A percentile compares a stretch with the other conserved stretches of the same genome.
These are phyloP conservation scores for Astropecten irregularis DNA, from an alignment of 53 echinoderm and acorn worm species.

Conservation along the genomic window DNA sequence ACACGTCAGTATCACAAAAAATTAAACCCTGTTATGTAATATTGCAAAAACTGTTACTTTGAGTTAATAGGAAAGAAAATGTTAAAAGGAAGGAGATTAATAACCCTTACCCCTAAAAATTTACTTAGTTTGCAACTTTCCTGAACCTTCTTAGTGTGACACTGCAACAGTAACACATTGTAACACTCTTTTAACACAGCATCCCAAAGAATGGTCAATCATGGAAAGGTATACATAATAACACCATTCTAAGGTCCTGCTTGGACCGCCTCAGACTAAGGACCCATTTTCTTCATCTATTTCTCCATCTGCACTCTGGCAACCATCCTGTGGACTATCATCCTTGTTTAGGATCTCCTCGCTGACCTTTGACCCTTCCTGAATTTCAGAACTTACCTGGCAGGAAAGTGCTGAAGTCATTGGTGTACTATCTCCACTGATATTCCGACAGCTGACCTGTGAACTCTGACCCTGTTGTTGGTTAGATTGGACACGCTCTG, in stretches of 20 bases:
- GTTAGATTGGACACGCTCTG: background rate
- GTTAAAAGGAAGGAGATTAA: background rate
- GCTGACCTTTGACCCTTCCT: background rate
- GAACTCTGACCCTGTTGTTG: background rate
- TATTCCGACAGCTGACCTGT: background rate
- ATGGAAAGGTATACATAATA: too few relatives aligned
- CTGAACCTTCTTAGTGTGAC: too few relatives aligned
- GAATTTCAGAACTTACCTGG: background rate
- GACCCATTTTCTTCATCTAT: constrained; percentile 48
- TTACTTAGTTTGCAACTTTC: too few relatives aligned
- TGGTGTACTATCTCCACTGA: background rate
- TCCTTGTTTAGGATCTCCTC: background rate
- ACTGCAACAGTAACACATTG: too few relatives aligned
- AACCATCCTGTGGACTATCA: constrained; percentile 28
- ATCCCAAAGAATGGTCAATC: too few relatives aligned
- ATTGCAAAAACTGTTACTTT: too few relatives aligned
- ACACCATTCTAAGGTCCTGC: too few relatives aligned
- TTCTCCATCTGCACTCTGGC: constrained; percentile 8
- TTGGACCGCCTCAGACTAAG: background rate
- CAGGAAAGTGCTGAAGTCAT: background rate
- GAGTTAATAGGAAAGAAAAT: background rate
- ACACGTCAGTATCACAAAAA: too few relatives aligned
- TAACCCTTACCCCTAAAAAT: too few relatives aligned
- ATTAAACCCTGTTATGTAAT: too few relatives aligned
- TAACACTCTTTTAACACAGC: too few relatives aligned